Evolutionary conservation across 2,888 invertebrate genomes (phyloP).

Genomic region (Ophion obscuratus): DNA sequence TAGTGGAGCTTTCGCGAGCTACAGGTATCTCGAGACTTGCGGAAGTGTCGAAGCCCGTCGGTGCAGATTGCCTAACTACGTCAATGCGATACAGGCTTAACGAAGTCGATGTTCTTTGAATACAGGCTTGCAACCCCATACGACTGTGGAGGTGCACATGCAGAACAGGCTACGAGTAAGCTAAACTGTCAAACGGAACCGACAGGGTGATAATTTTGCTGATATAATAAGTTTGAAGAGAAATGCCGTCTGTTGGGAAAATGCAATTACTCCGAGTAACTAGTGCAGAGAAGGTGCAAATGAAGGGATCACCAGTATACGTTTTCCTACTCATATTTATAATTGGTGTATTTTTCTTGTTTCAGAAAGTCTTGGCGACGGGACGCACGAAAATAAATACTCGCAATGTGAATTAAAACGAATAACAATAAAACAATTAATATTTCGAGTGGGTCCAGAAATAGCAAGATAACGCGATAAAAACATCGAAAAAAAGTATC

Average conservation of each 20-base stretch:
- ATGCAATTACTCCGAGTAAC: too few relatives aligned
- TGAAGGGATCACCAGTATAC: too few relatives aligned
- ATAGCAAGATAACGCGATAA: too few relatives aligned
- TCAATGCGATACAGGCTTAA: neutral
- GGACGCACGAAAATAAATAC: neutral
- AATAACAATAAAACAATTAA: neutral
- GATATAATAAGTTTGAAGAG: neutral
- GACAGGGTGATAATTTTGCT: neutral
- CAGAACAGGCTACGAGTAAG: neutral
- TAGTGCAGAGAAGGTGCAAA: too few relatives aligned
- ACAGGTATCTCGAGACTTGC: neutral
- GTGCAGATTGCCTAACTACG: neutral
- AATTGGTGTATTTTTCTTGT: neutral
- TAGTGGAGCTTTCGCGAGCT: constrained; percentile 19
- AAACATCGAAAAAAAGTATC: too few relatives aligned
- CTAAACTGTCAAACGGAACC: neutral
- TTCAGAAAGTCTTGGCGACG: constrained; percentile 13
- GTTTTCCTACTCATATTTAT: too few relatives aligned
- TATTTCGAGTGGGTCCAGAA: neutral
- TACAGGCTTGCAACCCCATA: neutral
- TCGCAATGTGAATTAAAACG: neutral
- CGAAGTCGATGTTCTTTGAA: constrained; percentile 7
- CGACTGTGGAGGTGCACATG: neutral
- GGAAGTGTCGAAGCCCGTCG: neutral
- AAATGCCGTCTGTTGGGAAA: too few relatives aligned